Conservation (phyloP, 2,888 invertebrate species). For the Hirtodrosophila histrioides region DNA sequence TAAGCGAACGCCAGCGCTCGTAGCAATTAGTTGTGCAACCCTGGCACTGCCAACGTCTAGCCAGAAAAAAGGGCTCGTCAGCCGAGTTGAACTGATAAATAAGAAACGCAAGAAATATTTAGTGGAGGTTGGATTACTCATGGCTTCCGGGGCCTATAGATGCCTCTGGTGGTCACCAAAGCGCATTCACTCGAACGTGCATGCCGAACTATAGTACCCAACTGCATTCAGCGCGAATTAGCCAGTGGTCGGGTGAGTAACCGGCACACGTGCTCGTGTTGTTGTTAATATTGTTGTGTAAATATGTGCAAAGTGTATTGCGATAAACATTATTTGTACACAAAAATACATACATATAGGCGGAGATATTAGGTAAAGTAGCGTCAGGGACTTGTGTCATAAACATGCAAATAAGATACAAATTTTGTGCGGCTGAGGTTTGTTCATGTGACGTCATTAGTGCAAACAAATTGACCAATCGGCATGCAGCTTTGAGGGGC, state of each 20-base stretch:
- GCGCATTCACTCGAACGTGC: neutral
- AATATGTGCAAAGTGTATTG: conserved; percentile 9
- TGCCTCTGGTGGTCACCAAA: conserved; percentile 23
- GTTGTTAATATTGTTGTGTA: conserved; percentile 11
- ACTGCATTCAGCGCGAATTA: conserved; percentile 2
- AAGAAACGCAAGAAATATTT: neutral
- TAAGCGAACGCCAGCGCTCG: conserved; percentile 21
- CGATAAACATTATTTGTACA: neutral
- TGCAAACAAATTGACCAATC: conserved; percentile 56
- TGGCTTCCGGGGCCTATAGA: conserved; percentile 17
- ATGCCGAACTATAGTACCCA: conserved; percentile 3
- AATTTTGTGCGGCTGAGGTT: conserved; percentile 12
- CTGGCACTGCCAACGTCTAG: conserved; percentile 20
- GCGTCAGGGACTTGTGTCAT: conserved; percentile 7
- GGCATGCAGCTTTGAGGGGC: conserved; percentile 56
- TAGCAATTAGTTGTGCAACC: conserved; percentile 7
- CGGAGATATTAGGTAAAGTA: conserved; percentile 8
- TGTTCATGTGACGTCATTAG: conserved; percentile 45
- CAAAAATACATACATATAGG: neutral
- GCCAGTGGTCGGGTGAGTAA: conserved; percentile 10
- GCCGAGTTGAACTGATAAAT: conserved; percentile 9
- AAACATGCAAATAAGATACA: conserved; percentile 23
- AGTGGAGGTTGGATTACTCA: conserved; percentile 12
- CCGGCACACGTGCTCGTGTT: conserved; percentile 34
- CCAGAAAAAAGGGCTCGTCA: conserved; percentile 55